Percentiles rank a stretch among this genome's conserved stretches.
phyloP scores from a whole-genome alignment of 1,140 invertebrate species.

The Trichonephila clavipes region DNA sequence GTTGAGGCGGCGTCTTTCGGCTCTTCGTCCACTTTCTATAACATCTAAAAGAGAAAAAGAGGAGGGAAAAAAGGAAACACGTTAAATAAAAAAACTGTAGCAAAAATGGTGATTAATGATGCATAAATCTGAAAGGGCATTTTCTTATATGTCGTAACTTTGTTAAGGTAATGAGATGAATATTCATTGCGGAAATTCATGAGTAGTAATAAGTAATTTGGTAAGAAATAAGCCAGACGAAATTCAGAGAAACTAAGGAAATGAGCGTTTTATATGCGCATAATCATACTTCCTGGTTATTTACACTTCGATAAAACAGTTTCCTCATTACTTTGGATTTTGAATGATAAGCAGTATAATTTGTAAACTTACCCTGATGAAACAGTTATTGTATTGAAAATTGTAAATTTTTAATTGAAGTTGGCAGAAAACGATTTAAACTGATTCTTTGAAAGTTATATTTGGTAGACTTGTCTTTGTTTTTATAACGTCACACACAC shows the following conservation, averaged over 20 bases:
- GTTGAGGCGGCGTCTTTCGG: neutral
- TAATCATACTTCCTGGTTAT: slow-evolving; percentile 1
- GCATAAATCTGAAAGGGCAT: slow-evolving; percentile 3
- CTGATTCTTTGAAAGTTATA: too few species aligned
- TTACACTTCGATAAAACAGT: neutral
- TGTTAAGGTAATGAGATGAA: slow-evolving; percentile 18
- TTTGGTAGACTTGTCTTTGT: too few species aligned
- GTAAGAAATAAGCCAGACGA: neutral
- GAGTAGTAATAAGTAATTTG: neutral
- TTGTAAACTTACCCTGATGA: too few species aligned
- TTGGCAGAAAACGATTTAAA: too few species aligned
- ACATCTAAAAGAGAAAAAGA: neutral
- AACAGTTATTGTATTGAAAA: too few species aligned
- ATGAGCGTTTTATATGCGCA: neutral
- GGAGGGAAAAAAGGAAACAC: neutral
- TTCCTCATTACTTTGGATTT: too few species aligned
- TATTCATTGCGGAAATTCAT: slow-evolving; percentile 29
- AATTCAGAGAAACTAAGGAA: neutral
- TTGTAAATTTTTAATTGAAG: too few species aligned
- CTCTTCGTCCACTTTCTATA: neutral
- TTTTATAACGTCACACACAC: too few species aligned
- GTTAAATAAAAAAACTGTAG: neutral
- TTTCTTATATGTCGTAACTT: neutral
- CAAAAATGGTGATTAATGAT: neutral
- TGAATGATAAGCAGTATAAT: too few species aligned